Evolutionary conservation across 2,113 vertebrate genomes (phyloP).

Genomic region (Elephas maximus): DNA sequence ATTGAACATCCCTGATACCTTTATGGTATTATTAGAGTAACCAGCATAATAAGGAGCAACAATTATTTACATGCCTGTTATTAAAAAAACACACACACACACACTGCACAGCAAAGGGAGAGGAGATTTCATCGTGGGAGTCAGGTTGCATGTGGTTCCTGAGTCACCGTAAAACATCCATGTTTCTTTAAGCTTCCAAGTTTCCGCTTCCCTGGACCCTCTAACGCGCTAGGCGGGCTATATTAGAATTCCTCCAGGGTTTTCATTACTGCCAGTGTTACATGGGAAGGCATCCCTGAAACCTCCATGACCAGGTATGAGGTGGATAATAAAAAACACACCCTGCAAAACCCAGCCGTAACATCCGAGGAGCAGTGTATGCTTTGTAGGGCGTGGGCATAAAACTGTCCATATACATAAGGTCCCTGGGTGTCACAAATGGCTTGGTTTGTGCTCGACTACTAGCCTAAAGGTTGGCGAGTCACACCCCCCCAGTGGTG

Average conservation of each 20-base stretch:
- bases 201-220: conserved; percentile 79
- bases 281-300: conserved; percentile 65
- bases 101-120: conserved; percentile 39
- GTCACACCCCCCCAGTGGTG: too few species aligned
- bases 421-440: too few species aligned
- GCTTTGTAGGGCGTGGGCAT: not conserved
- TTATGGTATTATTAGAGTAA: conserved; percentile 84
- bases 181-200: conserved; percentile 75
- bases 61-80: conserved; percentile 86
- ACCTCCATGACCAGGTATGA: not conserved
- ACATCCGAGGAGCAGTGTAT: fast-evolving
- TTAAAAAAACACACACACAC: conserved; percentile 33
- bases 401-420: too few species aligned
- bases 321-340: not conserved
- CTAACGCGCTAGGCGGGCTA: conserved; percentile 71
- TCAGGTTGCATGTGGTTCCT: conserved; percentile 65
- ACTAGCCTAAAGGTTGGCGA: too few species aligned
- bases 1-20: conserved; percentile 78
- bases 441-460: too few species aligned
- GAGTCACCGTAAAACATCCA: conserved; percentile 79
- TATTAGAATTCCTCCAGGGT: conserved; percentile 74
- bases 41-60: conserved; percentile 77
- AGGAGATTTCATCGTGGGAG: conserved; percentile 60
- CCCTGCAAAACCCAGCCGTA: fast-evolving
- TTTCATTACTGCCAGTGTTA: conserved; percentile 76